Evolutionary conservation across 1,140 invertebrate species (phyloP), one percentile per base, ranked within the genome.

Genomic region (Nomia melanderi): DNA sequence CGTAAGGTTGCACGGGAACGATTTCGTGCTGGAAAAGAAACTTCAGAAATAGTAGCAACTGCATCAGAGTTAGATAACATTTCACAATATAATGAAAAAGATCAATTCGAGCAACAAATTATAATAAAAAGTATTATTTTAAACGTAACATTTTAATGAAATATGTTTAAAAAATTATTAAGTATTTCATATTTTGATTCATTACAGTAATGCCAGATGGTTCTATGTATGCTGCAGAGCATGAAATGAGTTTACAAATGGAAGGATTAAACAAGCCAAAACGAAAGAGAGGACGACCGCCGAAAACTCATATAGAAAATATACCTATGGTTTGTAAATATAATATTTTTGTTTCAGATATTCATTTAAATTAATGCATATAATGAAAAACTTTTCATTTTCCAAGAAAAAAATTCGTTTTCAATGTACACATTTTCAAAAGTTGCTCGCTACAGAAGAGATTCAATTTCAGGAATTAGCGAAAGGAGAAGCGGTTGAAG

Each of bases 231-330:
- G 88, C 92, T 31, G 85, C 91, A 0, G 93, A 94, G 17, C 94
- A 94, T 87, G 93, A 93, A 76, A 91, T 94, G 82, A 89, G 92
- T 53, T 85, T 94, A 36, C 92, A 93, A 92, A 94, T 95, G 69
- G 93, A 94, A 81, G 95, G 95, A 0, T 88, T 95, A 53, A 93
- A 94, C 47, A 95, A 94, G 82, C 95, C 95, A 5, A 94, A 93
- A 87, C 90, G 94, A 73, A 96, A 96, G 90, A 89, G 95, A 64
- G 95, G 95, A 8, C 90, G 95, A 67, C 95, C 95, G 5, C 94
- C 94, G 2, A 96, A 96, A 92, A 33, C 74, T 50, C 81, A 86
- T 6, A 79, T 86, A 29, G 91, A 93, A 20, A 88, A 90, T 59
- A 91, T 93, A 57, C 69, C 90, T 67, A 87, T 89, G 39, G 86